These are phyloP conservation scores for Polydrusus cervinus DNA, from an alignment of 2,888 invertebrate species.

Conservation along the genomic window DNA sequence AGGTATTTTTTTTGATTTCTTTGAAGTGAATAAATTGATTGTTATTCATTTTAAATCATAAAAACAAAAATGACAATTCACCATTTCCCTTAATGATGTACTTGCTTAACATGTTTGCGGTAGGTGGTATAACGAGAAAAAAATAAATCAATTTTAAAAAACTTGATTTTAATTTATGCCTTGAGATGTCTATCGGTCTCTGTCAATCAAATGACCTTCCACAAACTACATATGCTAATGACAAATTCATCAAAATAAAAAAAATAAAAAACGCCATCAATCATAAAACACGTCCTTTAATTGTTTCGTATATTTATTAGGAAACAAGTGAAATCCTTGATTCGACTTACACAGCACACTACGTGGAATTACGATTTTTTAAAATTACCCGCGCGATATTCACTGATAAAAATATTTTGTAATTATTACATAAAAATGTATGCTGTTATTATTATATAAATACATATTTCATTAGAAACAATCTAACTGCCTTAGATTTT, in stretches of 20 bases:
- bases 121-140: constrained; percentile 31
- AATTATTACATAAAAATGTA: constrained; percentile 13
- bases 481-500: constrained; percentile 7
- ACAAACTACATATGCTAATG: constrained; percentile 47
- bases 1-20: background rate
- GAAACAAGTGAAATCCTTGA: constrained; percentile 48
- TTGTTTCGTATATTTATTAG: constrained; percentile 40
- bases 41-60: background rate
- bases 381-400: constrained; percentile 33
- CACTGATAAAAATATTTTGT: constrained; percentile 41
- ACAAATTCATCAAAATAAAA: constrained; percentile 50
- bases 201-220: constrained; percentile 52
- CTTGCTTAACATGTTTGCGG: constrained; percentile 17
- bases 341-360: constrained; percentile 37
- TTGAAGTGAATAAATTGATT: constrained; percentile 8
- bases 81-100: constrained; percentile 23
- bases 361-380: constrained; percentile 30
- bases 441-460: constrained; percentile 24
- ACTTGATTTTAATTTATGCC: constrained; percentile 45
- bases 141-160: constrained; percentile 44
- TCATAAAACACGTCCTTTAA: constrained; percentile 46
- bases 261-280: constrained; percentile 45
- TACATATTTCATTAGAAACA: constrained; percentile 18
- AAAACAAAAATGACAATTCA: constrained; percentile 17
- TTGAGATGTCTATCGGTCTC: constrained; percentile 49